Conservation (phyloP, 2,113 vertebrate species). For the Zosterops pallidus region DNA sequence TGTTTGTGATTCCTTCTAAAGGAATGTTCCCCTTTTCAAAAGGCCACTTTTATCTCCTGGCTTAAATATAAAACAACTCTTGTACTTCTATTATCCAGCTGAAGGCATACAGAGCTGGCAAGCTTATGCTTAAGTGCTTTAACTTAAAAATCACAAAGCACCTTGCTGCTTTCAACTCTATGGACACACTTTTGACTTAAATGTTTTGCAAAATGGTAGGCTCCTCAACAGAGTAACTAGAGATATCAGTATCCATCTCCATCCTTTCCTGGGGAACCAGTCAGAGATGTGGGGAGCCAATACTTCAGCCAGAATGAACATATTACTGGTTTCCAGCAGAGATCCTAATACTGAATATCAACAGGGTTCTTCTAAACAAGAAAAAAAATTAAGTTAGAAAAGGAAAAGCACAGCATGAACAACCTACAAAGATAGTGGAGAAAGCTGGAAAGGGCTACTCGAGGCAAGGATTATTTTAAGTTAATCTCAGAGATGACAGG, state of each 20-base stretch:
- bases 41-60: neutral
- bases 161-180: neutral
- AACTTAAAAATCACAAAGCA: neutral
- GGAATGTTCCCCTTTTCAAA: neutral
- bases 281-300: neutral
- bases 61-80: neutral
- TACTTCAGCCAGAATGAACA: neutral
- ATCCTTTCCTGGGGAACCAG: neutral
- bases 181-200: neutral
- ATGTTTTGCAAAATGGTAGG: neutral
- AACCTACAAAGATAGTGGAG: neutral
- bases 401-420: neutral
- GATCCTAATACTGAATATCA: neutral
- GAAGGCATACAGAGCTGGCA: neutral
- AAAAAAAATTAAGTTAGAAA: neutral
- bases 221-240: neutral
- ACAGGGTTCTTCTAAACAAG: slow-evolving; percentile 36
- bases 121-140: neutral
- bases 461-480: neutral
- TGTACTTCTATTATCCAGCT: neutral
- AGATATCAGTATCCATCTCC: neutral
- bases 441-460: neutral
- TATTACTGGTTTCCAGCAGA: slow-evolving; percentile 26
- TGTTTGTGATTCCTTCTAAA: neutral
- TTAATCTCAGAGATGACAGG: neutral